Conservation (phyloP, 2,888 invertebrate genomes). For the Petrolisthes cinctipes region DNA sequence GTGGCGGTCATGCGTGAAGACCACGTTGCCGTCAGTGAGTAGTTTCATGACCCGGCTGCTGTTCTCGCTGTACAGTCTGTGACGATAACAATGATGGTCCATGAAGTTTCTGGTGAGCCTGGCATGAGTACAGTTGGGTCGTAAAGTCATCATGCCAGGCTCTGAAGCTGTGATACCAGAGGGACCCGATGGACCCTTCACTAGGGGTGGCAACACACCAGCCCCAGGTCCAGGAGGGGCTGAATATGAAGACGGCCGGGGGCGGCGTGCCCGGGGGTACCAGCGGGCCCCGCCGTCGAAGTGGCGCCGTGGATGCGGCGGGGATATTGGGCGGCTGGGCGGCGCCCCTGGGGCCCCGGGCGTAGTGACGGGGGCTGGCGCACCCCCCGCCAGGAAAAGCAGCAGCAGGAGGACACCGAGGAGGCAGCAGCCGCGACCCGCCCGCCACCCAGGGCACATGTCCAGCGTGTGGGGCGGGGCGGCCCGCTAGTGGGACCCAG, state of each 20-base stretch:
- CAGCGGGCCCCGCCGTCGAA: slow-evolving; percentile 39
- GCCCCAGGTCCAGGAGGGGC: slow-evolving; percentile 7
- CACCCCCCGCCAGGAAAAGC: slow-evolving; percentile 33
- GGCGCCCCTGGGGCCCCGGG: slow-evolving; percentile 52
- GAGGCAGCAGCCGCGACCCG: slow-evolving; percentile 57
- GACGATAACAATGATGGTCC: slow-evolving; percentile 46
- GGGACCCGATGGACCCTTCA: slow-evolving; percentile 25
- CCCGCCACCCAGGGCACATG: slow-evolving; percentile 61
- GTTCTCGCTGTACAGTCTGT: slow-evolving; percentile 54
- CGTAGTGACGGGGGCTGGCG: slow-evolving; percentile 48
- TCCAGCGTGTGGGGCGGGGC: slow-evolving; percentile 45
- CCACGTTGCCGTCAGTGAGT: slow-evolving; percentile 48
- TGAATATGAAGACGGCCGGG: slow-evolving; percentile 21
- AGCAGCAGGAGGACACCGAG: slow-evolving; percentile 47
- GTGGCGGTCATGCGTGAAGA: slow-evolving; percentile 30
- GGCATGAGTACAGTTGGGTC: slow-evolving; percentile 43
- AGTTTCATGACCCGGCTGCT: slow-evolving; percentile 40
- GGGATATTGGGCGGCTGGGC: slow-evolving; percentile 34
- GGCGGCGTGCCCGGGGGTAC: slow-evolving; percentile 45
- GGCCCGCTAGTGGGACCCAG: slow-evolving; percentile 54
- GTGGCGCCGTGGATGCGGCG: slow-evolving; percentile 36
- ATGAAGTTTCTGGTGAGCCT: slow-evolving; percentile 46
- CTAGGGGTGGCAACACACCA: slow-evolving; percentile 33
- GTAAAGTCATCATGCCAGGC: slow-evolving; percentile 29
- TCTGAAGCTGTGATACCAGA: slow-evolving; percentile 46